phyloP scores from a whole-genome alignment of 1,140 invertebrate genomes.

The Acromyrmex heyeri region DNA sequence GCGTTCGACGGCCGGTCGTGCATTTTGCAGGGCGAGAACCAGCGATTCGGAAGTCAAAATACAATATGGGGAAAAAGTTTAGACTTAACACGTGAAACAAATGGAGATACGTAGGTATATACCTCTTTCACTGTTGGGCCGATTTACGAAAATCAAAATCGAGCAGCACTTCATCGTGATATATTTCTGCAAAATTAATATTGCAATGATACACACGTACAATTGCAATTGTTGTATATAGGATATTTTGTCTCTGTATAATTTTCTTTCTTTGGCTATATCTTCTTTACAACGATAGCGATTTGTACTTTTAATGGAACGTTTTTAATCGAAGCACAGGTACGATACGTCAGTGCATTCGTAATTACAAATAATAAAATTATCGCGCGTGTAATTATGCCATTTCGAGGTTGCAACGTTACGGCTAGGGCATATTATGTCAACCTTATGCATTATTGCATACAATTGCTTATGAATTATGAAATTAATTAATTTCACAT shows the following conservation, averaged over 20 bases:
- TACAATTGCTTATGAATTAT: conserved; percentile 64
- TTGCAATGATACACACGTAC: background rate
- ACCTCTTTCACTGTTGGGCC: background rate
- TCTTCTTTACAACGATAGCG: background rate
- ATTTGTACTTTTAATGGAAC: conserved; percentile 30
- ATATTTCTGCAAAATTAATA: conserved; percentile 30
- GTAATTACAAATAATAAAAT: conserved; percentile 64
- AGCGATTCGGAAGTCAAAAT: conserved; percentile 71
- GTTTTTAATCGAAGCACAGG: conserved; percentile 42
- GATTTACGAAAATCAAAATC: background rate
- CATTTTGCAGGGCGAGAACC: conserved; percentile 72
- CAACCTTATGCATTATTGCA: conserved; percentile 61
- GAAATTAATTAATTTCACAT: conserved; percentile 65
- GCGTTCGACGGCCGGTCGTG: conserved; percentile 68
- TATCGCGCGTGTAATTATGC: conserved; percentile 57
- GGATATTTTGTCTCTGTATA: background rate
- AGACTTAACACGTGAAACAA: background rate
- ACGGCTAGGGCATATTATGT: conserved; percentile 57
- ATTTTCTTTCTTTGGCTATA: background rate
- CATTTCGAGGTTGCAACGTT: conserved; percentile 52
- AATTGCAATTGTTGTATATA: background rate
- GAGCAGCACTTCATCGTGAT: background rate
- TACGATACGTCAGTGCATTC: conserved; percentile 10
- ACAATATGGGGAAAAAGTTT: conserved; percentile 61
- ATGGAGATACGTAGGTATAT: background rate